These are phyloP conservation scores for Lucilia sericata DNA, from an alignment of 1,140 invertebrate species.

Conservation along the genomic window DNA sequence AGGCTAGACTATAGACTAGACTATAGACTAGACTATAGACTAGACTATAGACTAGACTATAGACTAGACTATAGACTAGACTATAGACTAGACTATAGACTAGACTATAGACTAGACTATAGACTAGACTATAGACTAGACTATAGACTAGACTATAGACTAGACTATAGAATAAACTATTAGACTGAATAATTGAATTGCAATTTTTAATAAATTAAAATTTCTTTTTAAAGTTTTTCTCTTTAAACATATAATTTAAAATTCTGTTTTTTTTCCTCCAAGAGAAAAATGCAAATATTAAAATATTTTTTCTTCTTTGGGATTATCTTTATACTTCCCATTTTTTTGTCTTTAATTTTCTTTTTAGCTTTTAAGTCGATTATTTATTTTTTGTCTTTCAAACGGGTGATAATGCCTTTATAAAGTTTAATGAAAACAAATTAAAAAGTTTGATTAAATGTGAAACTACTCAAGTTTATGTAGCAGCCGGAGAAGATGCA, in stretches of 20 bases:
- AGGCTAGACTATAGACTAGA: too few species aligned
- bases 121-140: too few species aligned
- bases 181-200: too few species aligned
- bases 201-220: too few species aligned
- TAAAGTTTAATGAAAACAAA: conserved; percentile 21
- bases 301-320: not conserved
- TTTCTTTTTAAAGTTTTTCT: not conserved
- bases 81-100: too few species aligned
- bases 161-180: too few species aligned
- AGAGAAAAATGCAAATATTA: not conserved
- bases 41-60: too few species aligned
- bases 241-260: not conserved
- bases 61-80: too few species aligned
- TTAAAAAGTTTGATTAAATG: conserved; percentile 28
- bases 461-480: not conserved
- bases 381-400: not conserved
- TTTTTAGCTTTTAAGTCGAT: not conserved
- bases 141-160: too few species aligned
- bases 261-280: not conserved
- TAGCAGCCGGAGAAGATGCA: too few species aligned
- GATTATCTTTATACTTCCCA: not conserved
- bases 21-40: too few species aligned
- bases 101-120: too few species aligned
- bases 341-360: not conserved
- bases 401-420: conserved; percentile 15